Base-by-base conservation (phyloP, 2,888 invertebrate species). In the Podotricha telesiphe region DNA sequence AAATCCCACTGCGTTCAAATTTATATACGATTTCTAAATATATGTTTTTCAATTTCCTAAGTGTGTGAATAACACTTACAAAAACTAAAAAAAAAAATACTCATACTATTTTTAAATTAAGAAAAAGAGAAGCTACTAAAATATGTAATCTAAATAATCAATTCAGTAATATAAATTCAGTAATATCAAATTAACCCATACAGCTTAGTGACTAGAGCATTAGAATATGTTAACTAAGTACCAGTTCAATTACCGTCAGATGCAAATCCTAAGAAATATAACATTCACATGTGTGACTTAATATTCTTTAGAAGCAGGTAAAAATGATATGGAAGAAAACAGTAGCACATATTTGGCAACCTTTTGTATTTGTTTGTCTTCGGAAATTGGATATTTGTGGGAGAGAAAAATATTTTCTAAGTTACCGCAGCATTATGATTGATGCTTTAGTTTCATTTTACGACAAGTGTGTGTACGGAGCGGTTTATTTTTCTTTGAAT, bases 321-420 rank as follows among this genome's bases (percentile, higher is more conserved):
- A 22, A 59, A 59, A 59, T 45, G 45, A 42, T 45, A 22, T 45
- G 42, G 22, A 42, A 22, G 42, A 59, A 28, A 59, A 53, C 40
- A 53, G 51, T 51, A 40, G 58, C 48, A 65, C 58, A 66, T 66
- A 66, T 66, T 66, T 66, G 58, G 58, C 48, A 59, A 58, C 17
- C 48, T 50, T 56, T 66, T 66, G 56, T 66, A 59, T 66, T 66
- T 65, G 58, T 66, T 66, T 59, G 48, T 66, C 42, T 66, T 66
- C 50, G 66, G 66, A 66, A 66, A 66, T 66, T 66, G 66, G 66
- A 59, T 66, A 66, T 59, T 59, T 59, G 58, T 42, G 17, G 48
- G 58, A 58, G 58, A 59, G 66, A 66, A 66, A 55, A 66, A 66
- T 66, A 66, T 66, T 66, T 66, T 66, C 66, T n/a, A 42, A 51